Percentiles rank a stretch among this genome's conserved stretches.
These are phyloP conservation scores for Mythimna ferrago DNA, from an alignment of 2,888 invertebrate genomes.

Conservation along the genomic window DNA sequence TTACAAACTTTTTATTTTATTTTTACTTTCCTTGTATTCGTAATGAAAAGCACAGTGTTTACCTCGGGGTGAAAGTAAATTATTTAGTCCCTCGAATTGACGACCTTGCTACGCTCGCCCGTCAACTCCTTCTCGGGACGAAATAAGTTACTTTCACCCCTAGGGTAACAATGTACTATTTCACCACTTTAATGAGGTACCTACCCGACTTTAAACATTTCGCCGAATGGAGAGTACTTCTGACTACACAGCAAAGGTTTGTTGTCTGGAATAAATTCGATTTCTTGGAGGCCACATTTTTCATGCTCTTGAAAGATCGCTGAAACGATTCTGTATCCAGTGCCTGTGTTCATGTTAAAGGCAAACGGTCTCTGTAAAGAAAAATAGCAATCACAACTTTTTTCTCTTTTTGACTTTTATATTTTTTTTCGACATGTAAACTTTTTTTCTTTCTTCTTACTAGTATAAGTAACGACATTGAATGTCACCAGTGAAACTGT, in stretches of 20 bases:
- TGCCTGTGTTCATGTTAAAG: constrained; percentile 91
- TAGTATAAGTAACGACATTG: not conserved
- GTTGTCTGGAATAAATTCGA: constrained; percentile 87
- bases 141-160: too few species aligned
- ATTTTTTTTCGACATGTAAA: too few species aligned
- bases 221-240: constrained; percentile 90
- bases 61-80: too few species aligned
- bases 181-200: not conserved
- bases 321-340: constrained; percentile 91
- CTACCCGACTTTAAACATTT: constrained; percentile 91
- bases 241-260: constrained; percentile 90
- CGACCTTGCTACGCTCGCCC: too few species aligned
- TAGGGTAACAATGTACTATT: not conserved
- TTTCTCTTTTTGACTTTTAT: too few species aligned
- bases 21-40: too few species aligned
- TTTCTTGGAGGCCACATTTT: constrained; percentile 93
- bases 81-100: too few species aligned
- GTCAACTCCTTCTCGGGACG: too few species aligned
- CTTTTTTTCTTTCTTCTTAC: too few species aligned
- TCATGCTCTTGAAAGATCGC: constrained; percentile 92
- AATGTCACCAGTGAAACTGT: not conserved
- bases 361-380: constrained; percentile 89
- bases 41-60: too few species aligned
- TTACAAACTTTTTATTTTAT: too few species aligned
- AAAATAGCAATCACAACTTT: not conserved